Conservation (phyloP, 2,797 vertebrate species). For the Enteromius treurensis region DNA sequence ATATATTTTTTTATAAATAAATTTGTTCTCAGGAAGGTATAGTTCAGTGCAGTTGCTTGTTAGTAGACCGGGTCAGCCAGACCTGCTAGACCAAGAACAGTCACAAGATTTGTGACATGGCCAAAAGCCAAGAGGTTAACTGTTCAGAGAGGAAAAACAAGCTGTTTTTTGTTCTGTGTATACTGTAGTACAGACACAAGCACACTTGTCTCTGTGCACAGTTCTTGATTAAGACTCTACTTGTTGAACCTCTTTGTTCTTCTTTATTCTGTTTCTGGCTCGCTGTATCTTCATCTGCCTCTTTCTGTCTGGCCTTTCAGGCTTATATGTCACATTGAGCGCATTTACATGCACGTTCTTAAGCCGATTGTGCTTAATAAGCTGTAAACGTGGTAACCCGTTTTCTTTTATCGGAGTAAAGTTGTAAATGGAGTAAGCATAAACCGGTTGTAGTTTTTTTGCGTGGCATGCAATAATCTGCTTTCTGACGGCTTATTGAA, state of each 20-base stretch:
- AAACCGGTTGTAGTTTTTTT: too few relatives aligned
- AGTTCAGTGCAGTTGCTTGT: slow-evolving; percentile 59
- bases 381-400: too few relatives aligned
- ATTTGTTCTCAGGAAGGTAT: slow-evolving; percentile 46
- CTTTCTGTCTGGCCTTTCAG: slow-evolving; percentile 44
- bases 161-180: slow-evolving; percentile 63
- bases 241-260: slow-evolving; percentile 10
- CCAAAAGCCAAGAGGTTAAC: slow-evolving; percentile 72
- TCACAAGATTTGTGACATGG: slow-evolving; percentile 65
- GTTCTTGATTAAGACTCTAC: slow-evolving; percentile 2
- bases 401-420: too few relatives aligned
- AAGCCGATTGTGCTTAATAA: too few relatives aligned
- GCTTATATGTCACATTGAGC: background rate
- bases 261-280: background rate
- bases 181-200: slow-evolving; percentile 19
- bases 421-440: too few relatives aligned
- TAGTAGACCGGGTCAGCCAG: slow-evolving; percentile 62
- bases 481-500: too few relatives aligned
- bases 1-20: background rate
- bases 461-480: too few relatives aligned
- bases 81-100: slow-evolving; percentile 71
- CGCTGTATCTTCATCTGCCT: background rate
- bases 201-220: slow-evolving; percentile 9
- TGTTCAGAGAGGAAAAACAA: slow-evolving; percentile 69
- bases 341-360: too few relatives aligned